Base-by-base conservation (phyloP, 64 coral and sea anemone species). In the Catalaphyllia jardinei region DNA sequence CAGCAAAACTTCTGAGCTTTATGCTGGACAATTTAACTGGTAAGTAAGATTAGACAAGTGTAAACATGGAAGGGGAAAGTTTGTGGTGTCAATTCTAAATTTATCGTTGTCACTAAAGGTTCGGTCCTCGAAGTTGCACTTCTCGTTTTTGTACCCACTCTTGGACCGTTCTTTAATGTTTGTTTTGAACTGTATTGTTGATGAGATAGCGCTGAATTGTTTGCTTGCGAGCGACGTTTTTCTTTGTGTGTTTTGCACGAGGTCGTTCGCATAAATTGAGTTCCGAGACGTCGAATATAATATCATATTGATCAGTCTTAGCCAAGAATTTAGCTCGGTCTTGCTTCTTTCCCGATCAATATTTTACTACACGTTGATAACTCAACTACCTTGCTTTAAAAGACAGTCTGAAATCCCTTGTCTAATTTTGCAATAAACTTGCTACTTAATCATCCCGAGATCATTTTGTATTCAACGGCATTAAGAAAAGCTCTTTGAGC, bases 1-100 rank as follows among this genome's bases (percentile, higher is more conserved):
- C 94, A 67, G 76, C 97, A 28, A 95, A 99, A 86, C 88, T 99
- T 79, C 86, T 99, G 33, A 88, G 91, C 39, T 91, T 82, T 24
- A 91, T 99, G 88, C 86, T 99, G 52, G 97, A 99, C 89, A 82
- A 95, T 94, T 89, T 99, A 91, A 85, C 94, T 77, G 97, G 97
- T 99, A 86, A 95, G 97, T 99, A 86, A 95, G 90, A 89, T 46
- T 46, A 46, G 3, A 6, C 42, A 60, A 73, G 62, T 85, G 62
- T 78, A 91, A 91, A 90, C 93, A 90, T 63, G 61, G 29, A 69
- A 77, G 69, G 16, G 17, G 50, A 75, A 81, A 74, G 87, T 71
- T 88, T 90, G 86, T 98, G 96, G 87, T 98, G 89, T 92, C 96
- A 94, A 83, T 89, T 88, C 82, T 83, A 94, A 89, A 92, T 92